A percentile compares a stretch with the other conserved stretches of the same genome.
phyloP scores from a whole-genome alignment of 2,797 vertebrate species.

The Lepilemur septentrionalis region DNA sequence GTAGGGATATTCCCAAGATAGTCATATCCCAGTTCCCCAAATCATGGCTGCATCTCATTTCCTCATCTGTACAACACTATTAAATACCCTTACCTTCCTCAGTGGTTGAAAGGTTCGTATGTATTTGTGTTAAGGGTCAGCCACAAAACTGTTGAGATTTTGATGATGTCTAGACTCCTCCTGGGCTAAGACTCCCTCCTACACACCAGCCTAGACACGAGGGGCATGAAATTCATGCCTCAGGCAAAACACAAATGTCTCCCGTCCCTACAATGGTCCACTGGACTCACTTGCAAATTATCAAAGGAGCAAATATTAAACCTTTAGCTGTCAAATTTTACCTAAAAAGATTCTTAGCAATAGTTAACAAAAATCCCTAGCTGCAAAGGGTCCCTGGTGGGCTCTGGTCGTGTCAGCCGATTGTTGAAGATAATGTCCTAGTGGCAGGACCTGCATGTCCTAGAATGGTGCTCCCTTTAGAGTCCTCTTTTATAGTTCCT shows the following conservation, averaged over 20 bases:
- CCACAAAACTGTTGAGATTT: background rate
- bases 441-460: background rate
- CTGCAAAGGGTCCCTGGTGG: background rate
- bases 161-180: background rate
- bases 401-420: background rate
- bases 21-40: background rate
- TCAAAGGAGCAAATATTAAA: slow-evolving; percentile 3
- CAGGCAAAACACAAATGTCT: background rate
- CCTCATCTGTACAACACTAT: background rate
- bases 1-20: background rate
- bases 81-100: background rate
- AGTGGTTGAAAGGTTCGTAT: background rate
- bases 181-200: background rate
- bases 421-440: background rate
- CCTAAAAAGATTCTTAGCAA: background rate
- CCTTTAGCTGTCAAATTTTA: background rate
- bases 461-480: background rate
- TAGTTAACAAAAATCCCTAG: background rate
- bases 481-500: background rate
- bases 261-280: background rate
- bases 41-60: background rate
- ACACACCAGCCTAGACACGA: background rate
- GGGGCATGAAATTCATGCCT: background rate
- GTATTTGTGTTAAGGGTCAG: background rate
- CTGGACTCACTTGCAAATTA: background rate